A percentile compares a stretch with the other conserved stretches of the same genome.
Conservation (phyloP, 2,888 invertebrate species). For the Dioctria linearis region DNA sequence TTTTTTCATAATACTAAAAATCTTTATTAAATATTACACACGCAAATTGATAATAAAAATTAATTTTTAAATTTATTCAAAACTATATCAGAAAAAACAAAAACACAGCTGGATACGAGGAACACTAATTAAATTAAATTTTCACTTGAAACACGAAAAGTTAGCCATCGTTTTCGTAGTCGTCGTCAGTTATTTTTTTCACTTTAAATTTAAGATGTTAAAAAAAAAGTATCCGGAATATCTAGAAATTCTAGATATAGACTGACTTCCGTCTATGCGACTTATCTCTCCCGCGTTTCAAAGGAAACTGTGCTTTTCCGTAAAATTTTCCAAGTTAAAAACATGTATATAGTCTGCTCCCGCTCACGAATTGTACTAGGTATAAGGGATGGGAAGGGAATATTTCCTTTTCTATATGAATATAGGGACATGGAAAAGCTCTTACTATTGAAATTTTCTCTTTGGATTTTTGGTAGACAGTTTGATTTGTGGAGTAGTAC, state of each 20-base stretch:
- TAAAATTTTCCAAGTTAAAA: conserved; percentile 64
- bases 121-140: conserved; percentile 21
- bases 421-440: conserved; percentile 21
- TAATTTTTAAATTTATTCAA: not conserved
- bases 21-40: not conserved
- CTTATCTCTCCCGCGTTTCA: conserved; percentile 69
- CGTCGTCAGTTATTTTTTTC: too few relatives aligned
- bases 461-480: not conserved
- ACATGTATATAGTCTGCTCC: conserved; percentile 56
- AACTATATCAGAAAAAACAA: not conserved
- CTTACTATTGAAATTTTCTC: conserved; percentile 19
- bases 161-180: not conserved
- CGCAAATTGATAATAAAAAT: not conserved
- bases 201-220: too few relatives aligned
- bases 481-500: not conserved
- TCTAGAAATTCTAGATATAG: too few relatives aligned
- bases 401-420: not conserved
- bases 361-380: not conserved
- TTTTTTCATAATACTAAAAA: not conserved
- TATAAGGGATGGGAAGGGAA: too few relatives aligned
- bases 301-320: conserved; percentile 68
- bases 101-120: not conserved
- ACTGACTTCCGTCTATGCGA: conserved; percentile 57
- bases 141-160: not conserved
- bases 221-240: not conserved